Evolutionary conservation across 1,140 invertebrate species (phyloP).

Genomic region (Cylas formicarius): DNA sequence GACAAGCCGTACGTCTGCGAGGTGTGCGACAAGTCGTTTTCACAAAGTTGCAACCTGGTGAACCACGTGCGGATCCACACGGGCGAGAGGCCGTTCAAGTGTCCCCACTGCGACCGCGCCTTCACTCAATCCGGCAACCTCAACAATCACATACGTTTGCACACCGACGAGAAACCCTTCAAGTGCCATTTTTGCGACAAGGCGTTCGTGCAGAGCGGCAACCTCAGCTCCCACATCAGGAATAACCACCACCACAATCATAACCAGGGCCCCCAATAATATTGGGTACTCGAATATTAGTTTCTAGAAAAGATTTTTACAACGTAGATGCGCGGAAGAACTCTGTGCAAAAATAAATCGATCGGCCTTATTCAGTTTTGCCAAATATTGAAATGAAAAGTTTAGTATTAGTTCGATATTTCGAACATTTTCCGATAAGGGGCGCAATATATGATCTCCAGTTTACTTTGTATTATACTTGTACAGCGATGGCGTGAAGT

Average conservation of each 20-base stretch:
- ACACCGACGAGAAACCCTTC: slow-evolving; percentile 45
- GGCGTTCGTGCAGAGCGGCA: slow-evolving; percentile 46
- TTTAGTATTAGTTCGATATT: no score
- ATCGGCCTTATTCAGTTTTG: no score
- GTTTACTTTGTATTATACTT: no score
- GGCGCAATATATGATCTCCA: no score
- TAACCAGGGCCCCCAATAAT: no score
- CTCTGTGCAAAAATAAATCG: no score
- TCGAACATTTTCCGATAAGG: no score
- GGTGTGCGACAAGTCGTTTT: slow-evolving; percentile 46
- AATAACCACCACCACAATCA: slow-evolving; percentile 32
- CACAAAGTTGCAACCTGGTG: slow-evolving; percentile 49
- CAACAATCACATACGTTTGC: slow-evolving; percentile 50
- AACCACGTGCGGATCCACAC: slow-evolving; percentile 52
- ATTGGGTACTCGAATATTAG: no score
- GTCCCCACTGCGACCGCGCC: slow-evolving; percentile 37
- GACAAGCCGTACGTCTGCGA: slow-evolving; percentile 52
- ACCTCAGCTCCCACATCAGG: slow-evolving; percentile 46
- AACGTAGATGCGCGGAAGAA: no score
- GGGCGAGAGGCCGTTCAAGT: slow-evolving; percentile 37
- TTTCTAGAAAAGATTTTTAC: no score
- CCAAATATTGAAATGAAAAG: no score
- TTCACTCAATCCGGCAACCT: slow-evolving; percentile 48
- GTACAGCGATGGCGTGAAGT: no score
- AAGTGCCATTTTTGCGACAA: slow-evolving; percentile 40